phyloP scores from a whole-genome alignment of 2,113 vertebrate species.

The Pimephales promelas region DNA sequence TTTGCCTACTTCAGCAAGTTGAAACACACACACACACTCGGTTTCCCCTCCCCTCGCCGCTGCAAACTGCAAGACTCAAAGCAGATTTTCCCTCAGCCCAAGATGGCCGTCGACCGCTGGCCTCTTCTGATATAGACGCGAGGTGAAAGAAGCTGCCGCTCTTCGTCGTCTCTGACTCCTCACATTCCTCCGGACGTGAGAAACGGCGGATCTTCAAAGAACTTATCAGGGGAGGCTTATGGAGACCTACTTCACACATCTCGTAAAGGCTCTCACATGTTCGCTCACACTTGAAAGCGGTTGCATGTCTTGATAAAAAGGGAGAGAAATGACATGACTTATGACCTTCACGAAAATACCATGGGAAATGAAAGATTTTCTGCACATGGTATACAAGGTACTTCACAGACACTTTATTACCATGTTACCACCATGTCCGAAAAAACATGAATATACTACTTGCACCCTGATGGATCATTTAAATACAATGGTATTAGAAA shows the following conservation, averaged over 20 bases:
- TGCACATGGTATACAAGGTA: background rate
- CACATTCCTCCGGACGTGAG: background rate
- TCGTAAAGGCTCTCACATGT: conserved; percentile 7
- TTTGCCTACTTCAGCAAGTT: conserved; percentile 67
- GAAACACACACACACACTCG: conserved; percentile 50
- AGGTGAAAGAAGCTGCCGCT: background rate
- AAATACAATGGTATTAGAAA: background rate
- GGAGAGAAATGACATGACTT: background rate
- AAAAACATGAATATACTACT: background rate
- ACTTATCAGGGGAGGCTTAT: conserved; percentile 24
- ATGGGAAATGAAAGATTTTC: background rate
- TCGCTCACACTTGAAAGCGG: background rate
- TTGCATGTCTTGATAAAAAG: background rate
- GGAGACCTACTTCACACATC: conserved; percentile 5
- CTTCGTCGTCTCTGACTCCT: background rate
- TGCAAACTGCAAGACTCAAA: conserved; percentile 30
- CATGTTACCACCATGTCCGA: background rate
- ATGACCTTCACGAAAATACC: background rate
- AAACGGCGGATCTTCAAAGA: conserved; percentile 18
- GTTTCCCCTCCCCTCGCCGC: conserved; percentile 19
- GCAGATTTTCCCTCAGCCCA: conserved; percentile 30
- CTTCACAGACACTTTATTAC: background rate
- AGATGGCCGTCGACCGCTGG: conserved; percentile 19
- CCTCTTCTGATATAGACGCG: background rate
- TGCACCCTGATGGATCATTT: background rate